Evolutionary conservation across 2,113 vertebrate species (phyloP), one percentile per base, ranked within the genome.

Genomic region (Paradoxurus hermaphroditus): DNA sequence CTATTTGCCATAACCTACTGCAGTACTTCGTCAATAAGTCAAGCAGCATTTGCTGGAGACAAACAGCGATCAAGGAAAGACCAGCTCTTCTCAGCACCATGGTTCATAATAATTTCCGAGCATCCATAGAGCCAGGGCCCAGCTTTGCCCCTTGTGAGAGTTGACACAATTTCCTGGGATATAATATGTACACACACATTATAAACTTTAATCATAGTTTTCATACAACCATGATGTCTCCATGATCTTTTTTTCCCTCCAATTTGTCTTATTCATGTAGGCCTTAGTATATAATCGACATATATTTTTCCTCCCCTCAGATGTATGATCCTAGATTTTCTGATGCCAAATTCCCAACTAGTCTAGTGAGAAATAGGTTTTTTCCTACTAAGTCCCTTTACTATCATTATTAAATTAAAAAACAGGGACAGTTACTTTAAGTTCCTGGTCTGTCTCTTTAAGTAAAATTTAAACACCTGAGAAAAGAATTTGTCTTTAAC

Each of bases 401-500:
- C 21, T 90, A 46, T 5, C 5, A 39, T 73, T 92, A 86, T 46
- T 95, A 86, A 93, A 75, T 78, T 88, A 56, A 95, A 86, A 91
- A 93, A 79, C 1, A 1, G 29, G 46, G 49, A 78, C 11, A 53
- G 34, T 59, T 97, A 93, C 84, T 97, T 96, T n/a, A n/a, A n/a
- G n/a, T 96, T 91, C 27, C 7, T 95, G 9, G 2, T 79, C 19
- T 87, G 7, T 41, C 31, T 78, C 68, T n/a, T 78, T 34, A 94
- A 79, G 77, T 82, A 86, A 34, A 95, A 88, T 82, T 93, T 86
- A 97, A 94, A 86, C 29, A 85, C 49, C 85, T 93, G 88, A 87
- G 75, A 75, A 81, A 92, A 94, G 1, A 97, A 95, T 93, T 79
- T 98, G 18, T 96, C 92, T 91, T 56, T 53, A 87, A 90, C 4